Evolutionary conservation across 2,113 vertebrate species (phyloP).

Genomic region (Pseudorasbora parva): DNA sequence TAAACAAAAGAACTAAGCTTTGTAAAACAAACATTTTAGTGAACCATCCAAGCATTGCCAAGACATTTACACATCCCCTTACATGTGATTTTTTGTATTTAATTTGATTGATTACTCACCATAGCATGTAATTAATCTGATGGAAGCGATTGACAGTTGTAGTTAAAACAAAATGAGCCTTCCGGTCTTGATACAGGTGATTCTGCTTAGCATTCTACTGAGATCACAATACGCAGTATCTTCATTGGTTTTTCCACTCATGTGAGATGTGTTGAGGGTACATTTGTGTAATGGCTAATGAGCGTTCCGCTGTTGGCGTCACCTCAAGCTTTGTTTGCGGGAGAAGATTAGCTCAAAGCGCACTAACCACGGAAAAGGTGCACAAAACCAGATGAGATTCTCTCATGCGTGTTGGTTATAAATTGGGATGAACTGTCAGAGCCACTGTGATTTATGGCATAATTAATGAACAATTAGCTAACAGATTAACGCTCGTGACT

Average conservation of each 20-base stretch:
- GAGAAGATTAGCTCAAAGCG: constrained; percentile 29
- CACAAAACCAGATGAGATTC: constrained; percentile 14
- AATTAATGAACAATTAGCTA: constrained; percentile 90
- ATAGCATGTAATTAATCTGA: not conserved
- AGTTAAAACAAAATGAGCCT: not conserved
- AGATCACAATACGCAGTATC: not conserved
- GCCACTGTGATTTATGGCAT: constrained; percentile 87
- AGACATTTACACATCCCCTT: not conserved
- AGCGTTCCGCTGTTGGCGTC: not conserved
- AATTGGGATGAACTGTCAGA: constrained; percentile 80
- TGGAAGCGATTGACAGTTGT: not conserved
- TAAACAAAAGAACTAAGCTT: not conserved
- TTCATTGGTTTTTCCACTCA: not conserved
- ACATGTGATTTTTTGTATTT: not conserved
- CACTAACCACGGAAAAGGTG: not conserved
- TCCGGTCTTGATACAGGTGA: not conserved
- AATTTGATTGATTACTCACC: not conserved
- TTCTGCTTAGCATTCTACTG: not conserved
- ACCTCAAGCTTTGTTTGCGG: constrained; percentile 33
- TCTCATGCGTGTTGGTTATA: constrained; percentile 69
- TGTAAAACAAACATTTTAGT: not conserved
- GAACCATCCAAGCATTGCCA: not conserved
- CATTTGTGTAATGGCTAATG: constrained; percentile 34
- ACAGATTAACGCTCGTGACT: constrained; percentile 65
- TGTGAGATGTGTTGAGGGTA: not conserved